phyloP scores from a whole-genome alignment of 2,797 vertebrate genomes.

The Ptychadena robeensis region DNA sequence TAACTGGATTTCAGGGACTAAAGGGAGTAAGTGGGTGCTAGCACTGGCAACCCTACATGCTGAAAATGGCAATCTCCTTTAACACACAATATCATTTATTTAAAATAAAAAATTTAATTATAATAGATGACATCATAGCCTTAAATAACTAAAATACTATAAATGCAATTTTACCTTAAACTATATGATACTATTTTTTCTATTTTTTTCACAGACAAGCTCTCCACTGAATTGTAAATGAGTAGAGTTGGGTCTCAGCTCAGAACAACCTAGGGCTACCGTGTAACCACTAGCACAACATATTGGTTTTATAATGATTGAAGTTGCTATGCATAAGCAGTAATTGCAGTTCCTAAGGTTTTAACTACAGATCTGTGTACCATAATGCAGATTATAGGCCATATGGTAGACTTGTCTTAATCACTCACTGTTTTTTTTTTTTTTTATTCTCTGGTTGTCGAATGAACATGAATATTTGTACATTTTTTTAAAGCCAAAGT shows the following conservation, averaged over 20 bases:
- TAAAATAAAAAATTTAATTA: background rate
- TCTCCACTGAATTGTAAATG: conserved; percentile 25
- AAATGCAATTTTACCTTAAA: background rate
- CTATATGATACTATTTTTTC: too few species aligned
- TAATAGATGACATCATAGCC: background rate
- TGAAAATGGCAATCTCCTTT: background rate
- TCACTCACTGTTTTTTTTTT: conserved; percentile 49
- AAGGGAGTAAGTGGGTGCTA: background rate
- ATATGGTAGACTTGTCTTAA: conserved; percentile 56
- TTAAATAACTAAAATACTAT: background rate
- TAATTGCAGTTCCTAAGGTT: conserved; percentile 56
- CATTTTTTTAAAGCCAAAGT: background rate
- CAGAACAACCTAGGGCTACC: conserved; percentile 25
- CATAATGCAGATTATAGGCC: conserved; percentile 59
- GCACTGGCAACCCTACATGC: background rate
- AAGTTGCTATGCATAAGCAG: conserved; percentile 47
- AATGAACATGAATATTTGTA: conserved; percentile 19
- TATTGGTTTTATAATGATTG: conserved; percentile 55
- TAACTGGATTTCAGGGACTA: background rate
- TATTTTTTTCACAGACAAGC: background rate
- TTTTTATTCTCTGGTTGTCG: conserved; percentile 45
- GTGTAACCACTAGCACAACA: conserved; percentile 38
- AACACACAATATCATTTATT: background rate
- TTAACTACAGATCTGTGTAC: conserved; percentile 59
- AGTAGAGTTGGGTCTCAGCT: conserved; percentile 13